A percentile compares a stretch with the other conserved stretches of the same genome.
These are phyloP conservation scores for Coelopa frigida DNA, from an alignment of 1,140 invertebrate genomes.

Conservation along the genomic window DNA sequence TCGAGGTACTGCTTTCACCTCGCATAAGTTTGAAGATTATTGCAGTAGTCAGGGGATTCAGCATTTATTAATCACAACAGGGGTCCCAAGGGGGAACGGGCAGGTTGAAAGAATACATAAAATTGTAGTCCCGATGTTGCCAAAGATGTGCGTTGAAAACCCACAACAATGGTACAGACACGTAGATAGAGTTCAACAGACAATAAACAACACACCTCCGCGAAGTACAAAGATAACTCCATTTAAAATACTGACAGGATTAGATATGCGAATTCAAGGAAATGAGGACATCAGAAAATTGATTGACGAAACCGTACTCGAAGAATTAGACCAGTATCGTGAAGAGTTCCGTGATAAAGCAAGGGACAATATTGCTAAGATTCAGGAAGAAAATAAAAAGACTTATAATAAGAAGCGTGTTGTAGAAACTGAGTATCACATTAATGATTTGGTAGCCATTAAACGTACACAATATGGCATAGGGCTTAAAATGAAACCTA, in stretches of 20 bases:
- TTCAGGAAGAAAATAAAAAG: constrained; percentile 36
- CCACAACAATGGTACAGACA: constrained; percentile 31
- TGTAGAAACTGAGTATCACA: constrained; percentile 23
- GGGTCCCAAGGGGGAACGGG: constrained; percentile 20
- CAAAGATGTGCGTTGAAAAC: constrained; percentile 27
- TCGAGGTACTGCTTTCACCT: constrained; percentile 23
- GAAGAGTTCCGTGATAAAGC: constrained; percentile 9
- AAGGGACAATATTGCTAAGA: constrained; percentile 28
- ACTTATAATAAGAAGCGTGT: constrained; percentile 26
- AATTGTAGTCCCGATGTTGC: constrained; percentile 26
- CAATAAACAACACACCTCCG: constrained; percentile 34
- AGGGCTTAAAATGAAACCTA: constrained; percentile 34
- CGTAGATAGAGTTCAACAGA: constrained; percentile 25
- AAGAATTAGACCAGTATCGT: constrained; percentile 17
- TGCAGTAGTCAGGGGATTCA: too few relatives aligned
- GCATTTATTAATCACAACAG: constrained; percentile 23
- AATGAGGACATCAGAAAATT: constrained; percentile 20
- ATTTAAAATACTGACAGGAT: constrained; percentile 34
- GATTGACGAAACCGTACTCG: constrained; percentile 27
- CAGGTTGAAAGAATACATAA: constrained; percentile 27
- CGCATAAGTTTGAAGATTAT: constrained; percentile 23
- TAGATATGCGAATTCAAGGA: constrained; percentile 25
- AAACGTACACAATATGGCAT: constrained; percentile 36
- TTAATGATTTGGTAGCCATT: constrained; percentile 33
- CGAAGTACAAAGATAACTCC: constrained; percentile 32